These are phyloP conservation scores for Actinia equina DNA, from an alignment of 64 coral and sea anemone genomes.

Conservation along the genomic window DNA sequence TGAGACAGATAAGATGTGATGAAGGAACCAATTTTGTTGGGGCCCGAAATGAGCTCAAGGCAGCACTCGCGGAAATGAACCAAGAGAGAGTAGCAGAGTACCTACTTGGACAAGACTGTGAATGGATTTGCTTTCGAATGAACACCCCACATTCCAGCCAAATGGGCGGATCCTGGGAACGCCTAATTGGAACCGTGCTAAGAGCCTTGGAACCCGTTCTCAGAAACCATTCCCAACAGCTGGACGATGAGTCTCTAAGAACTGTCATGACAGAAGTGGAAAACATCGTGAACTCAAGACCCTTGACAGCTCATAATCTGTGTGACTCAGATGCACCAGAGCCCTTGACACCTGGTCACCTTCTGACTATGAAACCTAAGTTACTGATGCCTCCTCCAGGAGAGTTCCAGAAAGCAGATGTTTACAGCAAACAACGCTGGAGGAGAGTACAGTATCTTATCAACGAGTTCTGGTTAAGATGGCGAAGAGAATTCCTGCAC, in stretches of 20 bases:
- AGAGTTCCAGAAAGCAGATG: slow-evolving; percentile 20
- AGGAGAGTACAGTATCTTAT: slow-evolving; percentile 24
- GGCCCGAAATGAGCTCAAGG: slow-evolving; percentile 21
- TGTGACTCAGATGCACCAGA: slow-evolving; percentile 31
- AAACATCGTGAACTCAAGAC: slow-evolving; percentile 37
- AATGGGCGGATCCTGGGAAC: slow-evolving; percentile 17
- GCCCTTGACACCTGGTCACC: slow-evolving; percentile 26
- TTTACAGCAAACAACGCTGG: slow-evolving; percentile 23
- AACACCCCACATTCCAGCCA: slow-evolving; percentile 34
- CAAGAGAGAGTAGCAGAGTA: background rate
- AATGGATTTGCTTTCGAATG: slow-evolving; percentile 43
- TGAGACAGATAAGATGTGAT: slow-evolving; percentile 23
- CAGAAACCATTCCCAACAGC: background rate
- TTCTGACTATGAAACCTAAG: slow-evolving; percentile 38
- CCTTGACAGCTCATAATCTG: slow-evolving; percentile 18
- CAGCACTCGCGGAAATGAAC: slow-evolving; percentile 14
- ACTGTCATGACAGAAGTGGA: slow-evolving; percentile 43
- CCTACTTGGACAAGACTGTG: slow-evolving; percentile 24
- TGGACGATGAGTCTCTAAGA: slow-evolving; percentile 22
- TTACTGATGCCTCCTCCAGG: slow-evolving; percentile 23
- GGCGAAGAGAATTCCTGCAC: background rate
- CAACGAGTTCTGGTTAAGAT: slow-evolving; percentile 35
- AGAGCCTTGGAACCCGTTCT: slow-evolving; percentile 35
- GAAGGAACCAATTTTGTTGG: slow-evolving; percentile 24
- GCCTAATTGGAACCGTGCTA: slow-evolving; percentile 32